Base-by-base conservation (phyloP, 2,113 vertebrate genomes). In the Nibea coibor region DNA sequence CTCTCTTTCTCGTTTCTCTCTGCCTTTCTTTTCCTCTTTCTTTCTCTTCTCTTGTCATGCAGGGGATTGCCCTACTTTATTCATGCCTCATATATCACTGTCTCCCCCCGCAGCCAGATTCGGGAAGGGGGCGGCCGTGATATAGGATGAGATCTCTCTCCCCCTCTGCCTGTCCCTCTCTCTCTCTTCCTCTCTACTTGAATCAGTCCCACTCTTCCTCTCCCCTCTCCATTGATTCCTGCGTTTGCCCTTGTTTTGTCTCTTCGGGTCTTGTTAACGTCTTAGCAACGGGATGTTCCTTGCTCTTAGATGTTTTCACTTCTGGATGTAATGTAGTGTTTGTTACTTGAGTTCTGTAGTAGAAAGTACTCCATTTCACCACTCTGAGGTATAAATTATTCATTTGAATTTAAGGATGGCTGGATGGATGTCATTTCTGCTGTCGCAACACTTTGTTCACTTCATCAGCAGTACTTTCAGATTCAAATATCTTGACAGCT, bases 11-110 rank as follows among this genome's bases (percentile, higher is more conserved):
- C 12, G 5, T 72, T 43, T 72, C 48, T 56, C 39, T 42, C 15
- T 39, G 35, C 35, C 59, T 26, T 66, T 57, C 64, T 39, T 62
- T 61, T 48, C 64, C 43, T 12, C 0, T 78, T 67, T 43, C 50
- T 61, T 28, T 64, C 72, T 61, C 45, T 72, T 82, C 70, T 72
- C 65, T 58, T 53, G 62, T 84, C 77, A 73, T 74, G 67, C 62
- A 75, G 71, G 75, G 84, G 78, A 69, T 87, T 89, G 84, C 72
- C 87, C 88, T 87, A 84, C 69, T 88, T 92, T 78, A 81, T 78
- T 64, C 56, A 17, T 20, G 80, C 67, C 79, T 89, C 87, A 87
- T 88, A 81, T 45, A 87, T 89, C 86, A 88, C 63, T 80, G 54
- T 84, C 74, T 86, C 68, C 54, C 72, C 70, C 65, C 28, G 10